A percentile compares a stretch with the other conserved stretches of the same genome.
phyloP scores from a whole-genome alignment of 53 echinoderm and acorn worm species.

The Hippasteria phrygiana region DNA sequence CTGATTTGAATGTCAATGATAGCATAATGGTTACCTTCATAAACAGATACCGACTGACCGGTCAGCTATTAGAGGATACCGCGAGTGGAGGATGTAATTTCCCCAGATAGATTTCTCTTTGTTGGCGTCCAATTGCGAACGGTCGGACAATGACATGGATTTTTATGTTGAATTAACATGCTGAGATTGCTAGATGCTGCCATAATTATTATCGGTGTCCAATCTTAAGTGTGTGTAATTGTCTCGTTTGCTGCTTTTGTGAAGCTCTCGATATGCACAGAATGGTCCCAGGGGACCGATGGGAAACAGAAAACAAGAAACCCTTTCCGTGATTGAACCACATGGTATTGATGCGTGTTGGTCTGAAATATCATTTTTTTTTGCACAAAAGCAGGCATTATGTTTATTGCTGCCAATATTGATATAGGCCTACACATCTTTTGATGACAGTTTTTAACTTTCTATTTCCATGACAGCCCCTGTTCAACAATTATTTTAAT shows the following conservation, averaged over 20 bases:
- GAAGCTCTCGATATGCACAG: background rate
- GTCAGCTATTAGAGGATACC: background rate
- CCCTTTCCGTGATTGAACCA: background rate
- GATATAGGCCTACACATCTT: too few relatives aligned
- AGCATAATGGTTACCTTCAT: background rate
- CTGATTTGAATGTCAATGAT: background rate
- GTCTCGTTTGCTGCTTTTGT: too few relatives aligned
- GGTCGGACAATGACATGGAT: conserved; percentile 19
- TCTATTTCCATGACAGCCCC: too few relatives aligned
- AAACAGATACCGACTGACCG: background rate
- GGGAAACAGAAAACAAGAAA: background rate
- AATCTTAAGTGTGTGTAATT: too few relatives aligned
- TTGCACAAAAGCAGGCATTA: too few relatives aligned
- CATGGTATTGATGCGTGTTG: background rate
- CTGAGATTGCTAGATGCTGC: too few relatives aligned
- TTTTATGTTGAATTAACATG: background rate
- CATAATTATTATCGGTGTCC: too few relatives aligned
- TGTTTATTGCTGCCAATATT: too few relatives aligned
- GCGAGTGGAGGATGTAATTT: background rate
- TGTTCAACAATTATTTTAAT: too few relatives aligned
- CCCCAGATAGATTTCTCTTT: background rate
- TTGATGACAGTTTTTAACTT: too few relatives aligned
- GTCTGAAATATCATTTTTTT: too few relatives aligned
- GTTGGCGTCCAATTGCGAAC: conserved; percentile 3
- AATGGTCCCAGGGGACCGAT: background rate